A percentile compares a stretch with the other conserved stretches of the same genome.
These are phyloP conservation scores for Hybognathus amarus DNA, from an alignment of 2,797 vertebrate genomes.

Conservation along the genomic window DNA sequence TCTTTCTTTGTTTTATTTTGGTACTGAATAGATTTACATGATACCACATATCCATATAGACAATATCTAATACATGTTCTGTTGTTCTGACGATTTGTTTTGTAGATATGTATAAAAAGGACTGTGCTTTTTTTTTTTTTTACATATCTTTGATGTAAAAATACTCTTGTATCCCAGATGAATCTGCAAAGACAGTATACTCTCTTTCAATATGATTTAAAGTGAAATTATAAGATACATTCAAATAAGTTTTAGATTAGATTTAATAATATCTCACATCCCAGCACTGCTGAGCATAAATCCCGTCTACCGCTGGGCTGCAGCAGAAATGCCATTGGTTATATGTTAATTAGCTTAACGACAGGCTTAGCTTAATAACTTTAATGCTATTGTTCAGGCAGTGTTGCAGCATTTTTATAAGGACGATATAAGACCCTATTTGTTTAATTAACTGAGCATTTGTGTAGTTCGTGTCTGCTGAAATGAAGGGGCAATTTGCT, in stretches of 20 bases:
- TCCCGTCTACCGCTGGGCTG: not conserved
- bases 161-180: not conserved
- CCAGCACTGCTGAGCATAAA: not conserved
- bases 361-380: constrained; percentile 51
- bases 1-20: constrained; percentile 6
- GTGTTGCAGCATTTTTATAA: constrained; percentile 44
- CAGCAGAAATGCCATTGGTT: constrained; percentile 41
- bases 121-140: not conserved
- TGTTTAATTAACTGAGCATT: constrained; percentile 59
- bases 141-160: not conserved
- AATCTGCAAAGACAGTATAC: not conserved
- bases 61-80: not conserved
- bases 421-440: constrained; percentile 50
- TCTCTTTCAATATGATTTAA: not conserved
- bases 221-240: not conserved
- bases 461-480: constrained; percentile 19
- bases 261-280: constrained; percentile 2
- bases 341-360: constrained; percentile 58
- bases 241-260: not conserved
- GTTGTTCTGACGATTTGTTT: not conserved
- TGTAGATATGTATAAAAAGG: not conserved
- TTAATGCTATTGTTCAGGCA: constrained; percentile 46
- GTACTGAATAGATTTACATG: not conserved
- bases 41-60: not conserved
- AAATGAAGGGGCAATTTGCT: not conserved